phyloP scores from a whole-genome alignment of 2,888 invertebrate genomes.

The Geophilus truncorum region DNA sequence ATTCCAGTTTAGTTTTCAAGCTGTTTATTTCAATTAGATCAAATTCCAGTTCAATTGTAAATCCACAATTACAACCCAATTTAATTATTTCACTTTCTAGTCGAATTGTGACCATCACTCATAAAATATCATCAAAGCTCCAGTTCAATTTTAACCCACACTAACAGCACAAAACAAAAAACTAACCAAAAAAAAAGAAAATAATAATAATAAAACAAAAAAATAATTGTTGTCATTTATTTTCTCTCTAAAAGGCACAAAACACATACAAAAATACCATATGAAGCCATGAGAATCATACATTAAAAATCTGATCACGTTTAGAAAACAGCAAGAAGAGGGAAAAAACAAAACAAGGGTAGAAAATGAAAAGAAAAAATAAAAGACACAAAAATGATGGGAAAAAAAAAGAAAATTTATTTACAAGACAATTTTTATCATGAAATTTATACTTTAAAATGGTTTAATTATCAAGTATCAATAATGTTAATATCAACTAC shows the following conservation, averaged over 20 bases:
- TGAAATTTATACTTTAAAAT: background rate
- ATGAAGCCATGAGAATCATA: conserved; percentile 35
- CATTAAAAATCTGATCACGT: conserved; percentile 25
- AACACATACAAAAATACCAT: conserved; percentile 36
- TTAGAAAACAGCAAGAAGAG: conserved; percentile 29
- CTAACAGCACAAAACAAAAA: background rate
- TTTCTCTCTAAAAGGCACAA: conserved; percentile 36
- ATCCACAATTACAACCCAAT: no score
- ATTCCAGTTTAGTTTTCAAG: no score
- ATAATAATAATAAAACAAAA: background rate
- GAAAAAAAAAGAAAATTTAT: background rate
- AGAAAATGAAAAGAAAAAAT: background rate
- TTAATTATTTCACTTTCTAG: no score
- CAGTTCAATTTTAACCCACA: no score
- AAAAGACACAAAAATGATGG: background rate
- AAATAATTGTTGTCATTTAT: conserved; percentile 29
- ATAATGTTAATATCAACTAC: background rate
- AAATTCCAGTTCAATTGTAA: no score
- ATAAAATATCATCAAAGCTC: no score
- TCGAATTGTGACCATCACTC: no score
- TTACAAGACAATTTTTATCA: background rate
- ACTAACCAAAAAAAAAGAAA: background rate
- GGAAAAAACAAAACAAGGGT: background rate
- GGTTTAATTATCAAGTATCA: conserved; percentile 6
- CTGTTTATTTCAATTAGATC: no score